Evolutionary conservation across 2,888 invertebrate genomes (phyloP).

Genomic region (Eupithecia dodoneata): DNA sequence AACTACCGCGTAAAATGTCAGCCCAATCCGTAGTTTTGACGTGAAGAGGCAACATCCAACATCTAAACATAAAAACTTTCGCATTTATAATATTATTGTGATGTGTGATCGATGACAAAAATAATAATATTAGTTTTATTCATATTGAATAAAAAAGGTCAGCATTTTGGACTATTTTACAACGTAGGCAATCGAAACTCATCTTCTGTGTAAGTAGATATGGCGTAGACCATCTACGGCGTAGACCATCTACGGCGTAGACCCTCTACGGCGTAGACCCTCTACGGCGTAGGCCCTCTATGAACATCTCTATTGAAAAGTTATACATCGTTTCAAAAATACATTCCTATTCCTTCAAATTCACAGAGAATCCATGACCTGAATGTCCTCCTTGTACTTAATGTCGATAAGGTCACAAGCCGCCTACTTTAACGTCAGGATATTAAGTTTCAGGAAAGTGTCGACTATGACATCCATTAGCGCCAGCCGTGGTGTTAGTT

Average conservation of each 20-base stretch:
- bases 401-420: background rate
- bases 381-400: too few species aligned
- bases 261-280: background rate
- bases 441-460: conserved; percentile 10
- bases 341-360: background rate
- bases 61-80: too few species aligned
- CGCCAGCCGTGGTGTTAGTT: background rate
- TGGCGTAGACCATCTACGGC: background rate
- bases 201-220: background rate
- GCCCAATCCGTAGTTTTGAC: too few species aligned
- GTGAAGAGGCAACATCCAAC: too few species aligned
- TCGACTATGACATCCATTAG: conserved; percentile 12
- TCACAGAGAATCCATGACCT: background rate
- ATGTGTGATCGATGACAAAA: too few species aligned
- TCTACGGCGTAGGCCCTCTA: background rate
- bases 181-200: background rate
- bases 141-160: background rate
- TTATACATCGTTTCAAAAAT: background rate
- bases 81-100: too few species aligned
- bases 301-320: background rate
- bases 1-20: too few species aligned
- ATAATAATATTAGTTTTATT: background rate
- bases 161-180: background rate
- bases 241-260: background rate
- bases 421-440: background rate